Evolutionary conservation across 1,140 invertebrate species (phyloP).

Genomic region (Anoplolepis gracilipes): DNA sequence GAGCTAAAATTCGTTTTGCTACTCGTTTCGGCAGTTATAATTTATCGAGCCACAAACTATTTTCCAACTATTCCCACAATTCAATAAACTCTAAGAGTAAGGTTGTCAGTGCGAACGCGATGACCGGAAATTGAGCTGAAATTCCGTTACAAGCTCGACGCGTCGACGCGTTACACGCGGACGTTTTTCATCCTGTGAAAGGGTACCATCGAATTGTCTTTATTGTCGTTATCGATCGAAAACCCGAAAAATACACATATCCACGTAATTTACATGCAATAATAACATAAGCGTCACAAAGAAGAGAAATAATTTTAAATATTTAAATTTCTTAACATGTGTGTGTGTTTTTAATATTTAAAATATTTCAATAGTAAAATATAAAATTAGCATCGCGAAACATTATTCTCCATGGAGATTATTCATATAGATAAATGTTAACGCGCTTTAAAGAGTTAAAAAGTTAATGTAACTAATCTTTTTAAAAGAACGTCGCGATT

Average conservation of each 20-base stretch:
- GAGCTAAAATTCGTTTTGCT: conserved; percentile 53
- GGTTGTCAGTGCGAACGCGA: conserved; percentile 32
- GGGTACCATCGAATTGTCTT: conserved; percentile 10
- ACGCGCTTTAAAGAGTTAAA: too few relatives aligned
- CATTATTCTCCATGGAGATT: neutral
- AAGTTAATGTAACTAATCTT: neutral
- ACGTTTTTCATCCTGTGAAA: conserved; percentile 18
- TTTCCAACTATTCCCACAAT: conserved; percentile 54
- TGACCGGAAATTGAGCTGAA: conserved; percentile 38
- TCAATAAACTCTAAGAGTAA: conserved; percentile 52
- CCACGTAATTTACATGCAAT: neutral
- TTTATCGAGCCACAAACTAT: conserved; percentile 56
- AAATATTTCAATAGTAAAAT: neutral
- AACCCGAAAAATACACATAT: neutral
- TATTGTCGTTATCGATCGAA: conserved; percentile 1
- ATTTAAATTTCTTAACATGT: neutral
- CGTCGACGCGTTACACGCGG: neutral
- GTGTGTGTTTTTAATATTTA: neutral
- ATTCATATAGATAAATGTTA: too few relatives aligned
- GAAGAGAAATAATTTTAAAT: too few relatives aligned
- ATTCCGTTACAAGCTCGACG: conserved; percentile 37
- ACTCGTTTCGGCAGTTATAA: conserved; percentile 32
- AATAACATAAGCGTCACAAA: neutral
- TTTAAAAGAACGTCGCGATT: neutral
- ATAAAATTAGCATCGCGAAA: neutral